Base-by-base conservation (phyloP, 2,888 invertebrate species). In the Odontothrips loti region DNA sequence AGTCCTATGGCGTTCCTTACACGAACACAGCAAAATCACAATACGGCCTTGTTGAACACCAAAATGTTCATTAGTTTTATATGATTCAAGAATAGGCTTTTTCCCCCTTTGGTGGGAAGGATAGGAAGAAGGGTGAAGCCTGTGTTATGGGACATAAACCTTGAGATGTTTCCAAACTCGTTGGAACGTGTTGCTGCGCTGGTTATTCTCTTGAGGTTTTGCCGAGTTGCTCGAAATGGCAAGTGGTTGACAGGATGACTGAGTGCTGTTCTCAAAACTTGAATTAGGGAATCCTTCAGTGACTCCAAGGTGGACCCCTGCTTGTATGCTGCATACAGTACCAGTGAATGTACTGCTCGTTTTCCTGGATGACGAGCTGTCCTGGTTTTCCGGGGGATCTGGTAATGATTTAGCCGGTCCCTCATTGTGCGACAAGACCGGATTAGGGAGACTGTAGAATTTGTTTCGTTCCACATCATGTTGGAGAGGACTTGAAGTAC, bases 1-100 rank as follows among this genome's bases (percentile, higher is more conserved):
- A 75, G 68, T 75, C 68, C 68, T 75, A 75, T 75, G 68, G 68
- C 68, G 68, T 75, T 75, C 68, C 68, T 75, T 75, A 75, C 68
- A 75, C 68, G 68, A 75, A 75, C 68, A 75, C 68, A 75, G 68
- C 68, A 75, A 75, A 75, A 27, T 75, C 68, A 75, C 68, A 75
- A 75, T 27, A 8, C n/a, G 68, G 23, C 68, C 68, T 75, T 75
- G 68, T 27, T 27, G 23, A 75, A 75, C 23, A 75, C 27, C 27
- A 75, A 75, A 75, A 27, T 75, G 23, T 75, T 75, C 68, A 75
- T 75, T 75, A 75, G 68, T 75, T 23, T 27, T 27, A 75, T 23
- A 27, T 75, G 10, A 27, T 75, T 75, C 23, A 10, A 75, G 27
- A 75, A 27, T 27, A 27, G 27, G 68, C 12, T 75, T 27, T 75